Percentiles rank a stretch among this genome's conserved stretches.
phyloP scores from a whole-genome alignment of 2,888 invertebrate genomes.

The Megastigmus dorsalis region DNA sequence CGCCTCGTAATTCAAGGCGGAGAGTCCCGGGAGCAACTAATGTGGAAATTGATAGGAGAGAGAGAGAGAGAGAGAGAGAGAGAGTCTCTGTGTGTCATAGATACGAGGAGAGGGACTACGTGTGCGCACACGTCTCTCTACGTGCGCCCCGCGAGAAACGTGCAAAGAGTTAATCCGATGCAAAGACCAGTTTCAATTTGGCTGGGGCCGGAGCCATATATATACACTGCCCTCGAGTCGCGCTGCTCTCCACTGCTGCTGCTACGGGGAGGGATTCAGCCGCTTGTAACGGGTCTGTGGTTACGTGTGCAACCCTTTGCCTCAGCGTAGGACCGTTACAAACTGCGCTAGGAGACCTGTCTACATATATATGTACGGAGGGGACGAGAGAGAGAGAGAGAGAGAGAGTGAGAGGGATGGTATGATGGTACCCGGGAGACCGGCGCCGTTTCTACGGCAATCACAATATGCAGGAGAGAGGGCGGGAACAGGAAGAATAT shows the following conservation, averaged over 20 bases:
- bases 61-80: constrained; percentile 28
- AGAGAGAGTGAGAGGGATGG: too few species aligned
- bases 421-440: constrained; percentile 66
- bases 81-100: background rate
- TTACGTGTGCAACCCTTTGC: constrained; percentile 53
- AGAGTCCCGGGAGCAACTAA: constrained; percentile 33
- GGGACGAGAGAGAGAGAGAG: too few species aligned
- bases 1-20: constrained; percentile 39
- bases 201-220: constrained; percentile 53
- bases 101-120: background rate
- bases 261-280: too few species aligned
- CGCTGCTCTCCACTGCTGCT: constrained; percentile 41
- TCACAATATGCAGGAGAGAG: constrained; percentile 29
- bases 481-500: background rate
- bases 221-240: background rate
- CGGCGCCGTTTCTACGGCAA: constrained; percentile 35
- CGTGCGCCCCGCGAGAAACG: constrained; percentile 48
- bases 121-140: constrained; percentile 38
- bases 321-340: constrained; percentile 24
- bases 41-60: constrained; percentile 42
- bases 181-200: constrained; percentile 72
- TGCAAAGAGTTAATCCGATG: constrained; percentile 69
- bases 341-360: background rate
- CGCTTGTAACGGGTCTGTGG: constrained; percentile 59
- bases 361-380: background rate